phyloP scores from a whole-genome alignment of 1,140 invertebrate genomes.

The Caenorhabditis remanei region DNA sequence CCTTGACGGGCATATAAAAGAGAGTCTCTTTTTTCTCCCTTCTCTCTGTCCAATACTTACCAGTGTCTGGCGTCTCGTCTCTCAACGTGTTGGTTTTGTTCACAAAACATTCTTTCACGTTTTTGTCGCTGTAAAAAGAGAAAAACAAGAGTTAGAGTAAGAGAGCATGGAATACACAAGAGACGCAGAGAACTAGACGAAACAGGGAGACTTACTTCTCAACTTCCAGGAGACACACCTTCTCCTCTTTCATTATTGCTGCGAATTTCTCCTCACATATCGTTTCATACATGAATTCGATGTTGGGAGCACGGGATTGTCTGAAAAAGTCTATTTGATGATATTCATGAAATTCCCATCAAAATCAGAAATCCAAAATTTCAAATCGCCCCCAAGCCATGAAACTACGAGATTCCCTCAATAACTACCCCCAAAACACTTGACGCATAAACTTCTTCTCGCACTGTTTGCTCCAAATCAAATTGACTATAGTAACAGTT shows the following conservation, averaged over 20 bases:
- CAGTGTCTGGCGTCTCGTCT: slow-evolving; percentile 61
- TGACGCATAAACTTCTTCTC: neutral
- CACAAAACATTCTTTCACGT: slow-evolving; percentile 63
- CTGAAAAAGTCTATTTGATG: neutral
- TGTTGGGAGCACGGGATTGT: slow-evolving; percentile 53
- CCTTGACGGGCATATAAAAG: neutral
- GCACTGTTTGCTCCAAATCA: neutral
- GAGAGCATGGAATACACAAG: neutral
- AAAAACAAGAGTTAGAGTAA: neutral
- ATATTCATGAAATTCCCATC: no score
- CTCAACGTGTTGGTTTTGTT: slow-evolving; percentile 59
- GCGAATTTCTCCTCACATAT: slow-evolving; percentile 61
- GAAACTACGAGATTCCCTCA: no score
- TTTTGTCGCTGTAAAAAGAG: slow-evolving; percentile 49
- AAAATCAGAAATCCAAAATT: no score
- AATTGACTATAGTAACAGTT: slow-evolving; percentile 5
- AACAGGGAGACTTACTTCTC: slow-evolving; percentile 31
- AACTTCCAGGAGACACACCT: slow-evolving; percentile 47
- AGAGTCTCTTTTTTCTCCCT: neutral
- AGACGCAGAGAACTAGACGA: neutral
- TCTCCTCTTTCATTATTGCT: slow-evolving; percentile 55
- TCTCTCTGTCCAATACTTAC: neutral
- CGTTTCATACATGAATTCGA: slow-evolving; percentile 60
- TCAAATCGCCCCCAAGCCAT: no score
- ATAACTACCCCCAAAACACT: neutral